Evolutionary conservation across 2,888 invertebrate species (phyloP).

Genomic region (Polia nebulosa): DNA sequence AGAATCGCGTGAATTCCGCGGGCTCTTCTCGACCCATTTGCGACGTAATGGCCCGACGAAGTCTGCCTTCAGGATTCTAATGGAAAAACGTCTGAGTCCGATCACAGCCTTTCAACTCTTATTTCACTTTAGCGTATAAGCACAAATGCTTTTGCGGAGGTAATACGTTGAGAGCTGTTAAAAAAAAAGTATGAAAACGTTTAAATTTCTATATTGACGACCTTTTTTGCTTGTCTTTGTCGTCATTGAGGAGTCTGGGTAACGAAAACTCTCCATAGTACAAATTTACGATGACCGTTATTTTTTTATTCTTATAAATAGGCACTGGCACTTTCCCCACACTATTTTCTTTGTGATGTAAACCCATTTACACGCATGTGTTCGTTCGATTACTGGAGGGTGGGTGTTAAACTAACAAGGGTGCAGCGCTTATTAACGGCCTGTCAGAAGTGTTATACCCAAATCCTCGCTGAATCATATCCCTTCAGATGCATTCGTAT

Average conservation of each 20-base stretch:
- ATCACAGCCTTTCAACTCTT: conserved; percentile 74
- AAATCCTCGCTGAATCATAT: conserved; percentile 83
- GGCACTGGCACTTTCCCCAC: conserved; percentile 44
- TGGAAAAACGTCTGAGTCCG: conserved; percentile 79
- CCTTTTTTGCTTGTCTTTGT: conserved; percentile 4
- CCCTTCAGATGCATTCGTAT: conserved; percentile 73
- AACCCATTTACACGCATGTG: conserved; percentile 79
- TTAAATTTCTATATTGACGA: conserved; percentile 18
- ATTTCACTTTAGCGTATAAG: conserved; percentile 66
- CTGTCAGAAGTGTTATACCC: conserved; percentile 84
- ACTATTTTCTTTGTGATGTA: conserved; percentile 65
- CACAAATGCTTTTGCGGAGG: conserved; percentile 49
- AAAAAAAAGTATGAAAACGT: conserved; percentile 43
- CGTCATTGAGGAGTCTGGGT: conserved; percentile 2
- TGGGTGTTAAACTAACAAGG: conserved; percentile 87
- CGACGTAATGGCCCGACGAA: conserved; percentile 79
- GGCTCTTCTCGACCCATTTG: conserved; percentile 79
- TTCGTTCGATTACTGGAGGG: conserved; percentile 78
- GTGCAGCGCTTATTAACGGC: conserved; percentile 87
- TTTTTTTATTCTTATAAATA: conserved; percentile 47
- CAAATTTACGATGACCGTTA: conserved; percentile 33
- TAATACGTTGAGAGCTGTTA: conserved; percentile 47
- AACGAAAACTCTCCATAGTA: conserved; percentile 21
- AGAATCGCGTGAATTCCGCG: conserved; percentile 74
- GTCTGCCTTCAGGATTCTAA: conserved; percentile 76